Evolutionary conservation across 2,113 vertebrate genomes (phyloP).

Genomic region (Campylomormyrus tamandua): DNA sequence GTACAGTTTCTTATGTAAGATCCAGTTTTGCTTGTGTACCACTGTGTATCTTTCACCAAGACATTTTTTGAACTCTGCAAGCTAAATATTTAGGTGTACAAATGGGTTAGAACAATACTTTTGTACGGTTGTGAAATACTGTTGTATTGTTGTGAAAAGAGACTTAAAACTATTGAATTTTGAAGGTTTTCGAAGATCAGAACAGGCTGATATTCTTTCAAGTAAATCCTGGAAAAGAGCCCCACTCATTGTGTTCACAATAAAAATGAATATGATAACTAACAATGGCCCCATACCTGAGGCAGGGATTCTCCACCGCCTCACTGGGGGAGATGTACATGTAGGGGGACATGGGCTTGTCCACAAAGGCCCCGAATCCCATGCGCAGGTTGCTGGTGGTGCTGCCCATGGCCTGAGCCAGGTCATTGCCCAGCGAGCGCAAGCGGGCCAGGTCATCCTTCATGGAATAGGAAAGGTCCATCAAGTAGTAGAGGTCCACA

Average conservation of each 20-base stretch:
- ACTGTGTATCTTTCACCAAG: not conserved
- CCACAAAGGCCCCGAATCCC: slow-evolving; percentile 94
- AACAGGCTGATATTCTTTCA: not conserved
- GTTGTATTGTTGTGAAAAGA: not conserved
- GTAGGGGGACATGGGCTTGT: slow-evolving; percentile 91
- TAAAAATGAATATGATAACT: not conserved
- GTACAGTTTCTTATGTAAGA: not conserved
- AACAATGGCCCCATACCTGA: slow-evolving; percentile 54
- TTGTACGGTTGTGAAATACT: not conserved
- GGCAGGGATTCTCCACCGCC: slow-evolving; percentile 81
- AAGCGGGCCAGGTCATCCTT: slow-evolving; percentile 82
- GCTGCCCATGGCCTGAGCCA: slow-evolving; percentile 80
- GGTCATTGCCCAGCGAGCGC: slow-evolving; percentile 72
- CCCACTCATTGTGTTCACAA: not conserved
- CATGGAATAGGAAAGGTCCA: slow-evolving; percentile 97
- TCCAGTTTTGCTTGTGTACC: not conserved
- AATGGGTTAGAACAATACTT: not conserved
- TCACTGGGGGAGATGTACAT: slow-evolving; percentile 85
- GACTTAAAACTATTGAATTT: not conserved
- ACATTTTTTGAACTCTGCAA: not conserved
- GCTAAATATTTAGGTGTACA: not conserved
- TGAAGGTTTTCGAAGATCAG: not conserved
- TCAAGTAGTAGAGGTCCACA: slow-evolving; percentile 95
- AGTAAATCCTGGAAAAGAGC: not conserved
- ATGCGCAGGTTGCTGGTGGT: slow-evolving; percentile 92